Evolutionary conservation across 37 sponge, comb jelly and placozoan species (phyloP).

Genomic region (Dysidea cf. avara): DNA sequence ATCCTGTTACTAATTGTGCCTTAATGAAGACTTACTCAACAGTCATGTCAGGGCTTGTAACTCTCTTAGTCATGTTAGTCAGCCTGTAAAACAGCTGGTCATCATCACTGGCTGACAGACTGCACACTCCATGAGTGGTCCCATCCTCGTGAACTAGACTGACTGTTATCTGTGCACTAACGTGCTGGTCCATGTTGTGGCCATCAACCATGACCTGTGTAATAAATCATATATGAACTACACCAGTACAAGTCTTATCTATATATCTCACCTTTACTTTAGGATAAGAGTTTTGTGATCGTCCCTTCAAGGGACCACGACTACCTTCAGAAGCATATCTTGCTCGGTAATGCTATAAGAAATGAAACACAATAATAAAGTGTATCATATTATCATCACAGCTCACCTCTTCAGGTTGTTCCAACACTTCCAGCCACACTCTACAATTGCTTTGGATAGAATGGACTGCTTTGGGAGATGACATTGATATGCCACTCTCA

Average conservation of each 20-base stretch:
- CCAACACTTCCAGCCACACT: slow-evolving; percentile 27
- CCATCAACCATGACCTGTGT: slow-evolving; percentile 23
- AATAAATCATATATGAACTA: background rate
- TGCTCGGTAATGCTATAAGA: slow-evolving; percentile 71
- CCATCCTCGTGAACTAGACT: slow-evolving; percentile 59
- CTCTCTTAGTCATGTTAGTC: slow-evolving; percentile 41
- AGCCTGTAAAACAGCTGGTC: slow-evolving; percentile 38
- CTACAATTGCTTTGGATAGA: background rate
- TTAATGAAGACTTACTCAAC: slow-evolving; percentile 38
- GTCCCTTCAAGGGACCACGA: slow-evolving; percentile 76
- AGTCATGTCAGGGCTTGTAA: slow-evolving; percentile 26
- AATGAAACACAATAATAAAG: background rate
- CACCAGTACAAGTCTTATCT: background rate
- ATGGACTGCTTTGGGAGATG: background rate
- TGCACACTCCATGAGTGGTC: slow-evolving; percentile 23
- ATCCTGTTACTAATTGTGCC: background rate
- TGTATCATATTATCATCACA: background rate
- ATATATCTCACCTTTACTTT: slow-evolving; percentile 52
- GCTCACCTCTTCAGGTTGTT: slow-evolving; percentile 77
- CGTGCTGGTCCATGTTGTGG: slow-evolving; percentile 4
- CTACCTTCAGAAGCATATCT: slow-evolving; percentile 77
- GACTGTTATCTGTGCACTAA: slow-evolving; percentile 38
- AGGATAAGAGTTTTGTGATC: slow-evolving; percentile 48
- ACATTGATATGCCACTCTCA: slow-evolving; percentile 32
- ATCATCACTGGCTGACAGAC: slow-evolving; percentile 25